phyloP scores from a whole-genome alignment of 2,113 vertebrate genomes.

The Sclerurus mexicanus region DNA sequence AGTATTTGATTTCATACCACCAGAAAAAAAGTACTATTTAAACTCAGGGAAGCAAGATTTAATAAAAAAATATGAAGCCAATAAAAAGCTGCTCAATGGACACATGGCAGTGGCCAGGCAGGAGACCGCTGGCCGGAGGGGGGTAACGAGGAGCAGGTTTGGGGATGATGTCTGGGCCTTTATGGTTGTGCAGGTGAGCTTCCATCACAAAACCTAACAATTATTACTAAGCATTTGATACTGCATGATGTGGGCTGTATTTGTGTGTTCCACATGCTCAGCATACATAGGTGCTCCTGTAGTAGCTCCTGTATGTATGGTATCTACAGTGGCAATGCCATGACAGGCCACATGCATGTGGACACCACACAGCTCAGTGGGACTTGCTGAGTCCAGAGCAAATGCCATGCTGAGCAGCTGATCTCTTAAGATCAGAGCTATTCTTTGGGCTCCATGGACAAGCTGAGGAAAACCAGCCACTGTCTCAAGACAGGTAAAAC shows the following conservation, averaged over 20 bases:
- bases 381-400: not conserved
- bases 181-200: not conserved
- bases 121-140: not conserved
- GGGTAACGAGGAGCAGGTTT: not conserved
- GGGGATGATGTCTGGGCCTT: not conserved
- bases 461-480: not conserved
- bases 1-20: not conserved
- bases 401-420: not conserved
- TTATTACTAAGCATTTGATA: not conserved
- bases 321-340: not conserved
- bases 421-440: not conserved
- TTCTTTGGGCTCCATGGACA: not conserved
- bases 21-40: not conserved
- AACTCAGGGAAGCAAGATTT: not conserved
- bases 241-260: too few species aligned
- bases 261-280: not conserved
- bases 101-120: not conserved
- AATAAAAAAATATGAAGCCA: not conserved
- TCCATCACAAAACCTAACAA: not conserved
- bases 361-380: not conserved
- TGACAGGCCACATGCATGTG: fast-evolving
- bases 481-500: not conserved
- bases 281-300: not conserved
- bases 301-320: not conserved
- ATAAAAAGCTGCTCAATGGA: not conserved